These are phyloP conservation scores for Rhinichthys osculus DNA, from an alignment of 2,797 vertebrate species.

Conservation along the genomic window DNA sequence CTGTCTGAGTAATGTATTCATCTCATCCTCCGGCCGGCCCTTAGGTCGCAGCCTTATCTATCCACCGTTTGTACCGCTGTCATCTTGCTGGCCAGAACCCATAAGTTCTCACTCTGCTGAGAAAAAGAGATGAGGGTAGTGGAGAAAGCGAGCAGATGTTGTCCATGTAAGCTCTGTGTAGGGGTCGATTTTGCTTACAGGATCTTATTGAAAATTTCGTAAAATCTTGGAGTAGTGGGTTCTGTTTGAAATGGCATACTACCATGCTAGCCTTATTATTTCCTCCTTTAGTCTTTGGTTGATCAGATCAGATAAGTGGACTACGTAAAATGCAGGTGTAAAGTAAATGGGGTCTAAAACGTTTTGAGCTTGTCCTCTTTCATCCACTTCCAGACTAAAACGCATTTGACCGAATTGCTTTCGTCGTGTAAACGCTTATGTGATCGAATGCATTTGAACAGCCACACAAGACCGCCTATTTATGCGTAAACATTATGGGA, in stretches of 20 bases:
- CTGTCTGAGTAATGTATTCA: constrained; percentile 75
- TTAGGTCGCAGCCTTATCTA: constrained; percentile 78
- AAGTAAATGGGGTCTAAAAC: neutral
- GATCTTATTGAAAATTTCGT: neutral
- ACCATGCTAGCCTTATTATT: neutral
- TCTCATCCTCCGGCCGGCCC: constrained; percentile 70
- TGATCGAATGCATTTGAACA: neutral
- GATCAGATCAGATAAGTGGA: neutral
- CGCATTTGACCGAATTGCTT: neutral
- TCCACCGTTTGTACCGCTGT: constrained; percentile 77
- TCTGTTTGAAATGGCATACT: neutral
- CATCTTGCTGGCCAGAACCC: constrained; percentile 75
- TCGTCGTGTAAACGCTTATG: neutral
- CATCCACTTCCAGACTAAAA: neutral
- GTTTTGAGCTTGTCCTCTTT: neutral
- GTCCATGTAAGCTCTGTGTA: constrained; percentile 13
- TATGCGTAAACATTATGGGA: neutral
- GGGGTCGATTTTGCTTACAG: constrained; percentile 8
- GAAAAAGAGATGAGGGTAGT: constrained; percentile 29
- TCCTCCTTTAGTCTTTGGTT: neutral
- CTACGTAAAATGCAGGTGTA: neutral
- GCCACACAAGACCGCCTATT: neutral
- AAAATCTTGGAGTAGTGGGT: no score
- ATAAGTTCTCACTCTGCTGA: constrained; percentile 72
- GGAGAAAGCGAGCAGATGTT: constrained; percentile 13